A percentile compares a stretch with the other conserved stretches of the same genome.
These are phyloP conservation scores for Hydroisotoma schaefferi DNA, from an alignment of 2,888 invertebrate genomes.

Conservation along the genomic window DNA sequence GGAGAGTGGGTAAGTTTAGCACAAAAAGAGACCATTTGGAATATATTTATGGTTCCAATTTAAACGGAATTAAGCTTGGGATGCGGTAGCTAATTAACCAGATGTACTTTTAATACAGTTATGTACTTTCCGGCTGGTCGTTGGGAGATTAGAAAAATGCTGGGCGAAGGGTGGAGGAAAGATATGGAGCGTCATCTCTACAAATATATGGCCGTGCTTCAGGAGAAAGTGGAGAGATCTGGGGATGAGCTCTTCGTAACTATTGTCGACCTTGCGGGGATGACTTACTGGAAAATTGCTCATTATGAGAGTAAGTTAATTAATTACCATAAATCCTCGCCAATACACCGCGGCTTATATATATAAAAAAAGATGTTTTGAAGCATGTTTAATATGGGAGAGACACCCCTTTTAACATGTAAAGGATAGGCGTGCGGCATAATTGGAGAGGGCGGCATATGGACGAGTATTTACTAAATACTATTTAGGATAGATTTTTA, in stretches of 20 bases:
- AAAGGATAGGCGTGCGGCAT: no score
- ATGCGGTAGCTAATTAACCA: no score
- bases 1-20: no score
- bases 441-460: not conserved
- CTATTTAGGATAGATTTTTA: no score
- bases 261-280: constrained; percentile 25
- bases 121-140: not conserved
- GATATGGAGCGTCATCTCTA: not conserved
- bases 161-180: not conserved
- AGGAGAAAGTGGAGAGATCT: not conserved
- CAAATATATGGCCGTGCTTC: not conserved
- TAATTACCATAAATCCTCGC: not conserved
- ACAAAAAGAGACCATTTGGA: no score
- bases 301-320: constrained; percentile 24
- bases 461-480: no score
- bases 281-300: constrained; percentile 33
- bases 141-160: not conserved
- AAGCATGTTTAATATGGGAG: no score
- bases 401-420: no score
- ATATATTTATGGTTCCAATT: no score
- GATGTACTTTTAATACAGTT: not conserved
- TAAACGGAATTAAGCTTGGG: no score
- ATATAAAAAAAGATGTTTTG: no score
- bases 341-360: no score
- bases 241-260: constrained; percentile 25